Percentiles rank a stretch among this genome's conserved stretches.
These are phyloP conservation scores for Microdon myrmicae DNA, from an alignment of 2,888 invertebrate species.

Conservation along the genomic window DNA sequence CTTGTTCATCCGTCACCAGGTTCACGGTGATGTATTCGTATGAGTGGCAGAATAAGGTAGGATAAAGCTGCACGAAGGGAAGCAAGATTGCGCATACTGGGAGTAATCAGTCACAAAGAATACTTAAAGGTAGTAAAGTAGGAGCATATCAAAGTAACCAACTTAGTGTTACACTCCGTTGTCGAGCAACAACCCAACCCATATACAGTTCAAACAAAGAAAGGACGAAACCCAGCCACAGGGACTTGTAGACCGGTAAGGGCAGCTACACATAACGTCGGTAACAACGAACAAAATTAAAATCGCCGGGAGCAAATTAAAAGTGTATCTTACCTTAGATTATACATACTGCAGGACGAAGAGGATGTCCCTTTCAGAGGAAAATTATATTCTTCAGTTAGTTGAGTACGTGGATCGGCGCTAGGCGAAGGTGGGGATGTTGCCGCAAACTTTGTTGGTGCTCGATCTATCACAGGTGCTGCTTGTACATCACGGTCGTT, in stretches of 20 bases:
- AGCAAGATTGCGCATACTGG: no score
- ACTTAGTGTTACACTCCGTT: no score
- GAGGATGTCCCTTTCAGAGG: conserved; percentile 24
- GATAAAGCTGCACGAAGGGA: no score
- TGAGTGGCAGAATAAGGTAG: no score
- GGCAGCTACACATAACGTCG: conserved; percentile 3
- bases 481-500: no score
- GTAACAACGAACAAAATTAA: conserved; percentile 34
- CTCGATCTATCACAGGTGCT: no score
- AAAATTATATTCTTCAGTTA: conserved; percentile 36
- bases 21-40: no score
- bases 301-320: conserved; percentile 47
- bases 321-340: conserved; percentile 52
- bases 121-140: no score
- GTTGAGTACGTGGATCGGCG: conserved; percentile 1
- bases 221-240: conserved; percentile 35
- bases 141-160: no score
- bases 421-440: not conserved
- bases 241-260: conserved; percentile 9
- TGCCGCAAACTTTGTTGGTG: no score
- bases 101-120: no score
- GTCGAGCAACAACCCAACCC: conserved; percentile 34
- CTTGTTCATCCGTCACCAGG: no score
- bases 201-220: conserved; percentile 29
- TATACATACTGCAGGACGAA: conserved; percentile 30